These are phyloP conservation scores for Thinocorus orbignyianus DNA, from an alignment of 2,113 vertebrate species.

Conservation along the genomic window DNA sequence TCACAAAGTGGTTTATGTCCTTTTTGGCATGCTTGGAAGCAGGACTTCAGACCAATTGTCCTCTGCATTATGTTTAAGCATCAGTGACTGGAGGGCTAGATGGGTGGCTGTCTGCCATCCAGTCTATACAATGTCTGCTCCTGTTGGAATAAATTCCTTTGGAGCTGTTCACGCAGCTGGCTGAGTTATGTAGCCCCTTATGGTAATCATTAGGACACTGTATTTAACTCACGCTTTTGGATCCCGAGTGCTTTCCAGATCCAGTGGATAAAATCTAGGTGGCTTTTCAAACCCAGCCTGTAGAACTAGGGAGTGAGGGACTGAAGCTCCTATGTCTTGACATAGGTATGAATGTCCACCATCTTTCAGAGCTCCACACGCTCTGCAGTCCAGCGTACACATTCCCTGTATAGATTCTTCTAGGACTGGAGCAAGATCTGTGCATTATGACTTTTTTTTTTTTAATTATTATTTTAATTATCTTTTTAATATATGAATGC, in stretches of 20 bases:
- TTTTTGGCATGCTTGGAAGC: not conserved
- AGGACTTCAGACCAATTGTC: not conserved
- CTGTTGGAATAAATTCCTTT: not conserved
- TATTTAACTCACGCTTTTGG: not conserved
- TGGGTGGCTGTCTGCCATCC: not conserved
- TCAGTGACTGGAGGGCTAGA: not conserved
- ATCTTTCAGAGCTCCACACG: not conserved
- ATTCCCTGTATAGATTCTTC: not conserved
- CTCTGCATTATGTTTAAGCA: not conserved
- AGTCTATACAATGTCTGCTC: not conserved
- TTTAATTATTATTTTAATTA: no score
- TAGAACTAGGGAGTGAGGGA: not conserved
- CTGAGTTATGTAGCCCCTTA: not conserved
- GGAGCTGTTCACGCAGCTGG: not conserved
- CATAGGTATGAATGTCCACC: not conserved
- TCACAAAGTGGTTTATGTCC: not conserved
- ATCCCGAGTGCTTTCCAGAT: not conserved
- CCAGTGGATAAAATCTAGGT: not conserved
- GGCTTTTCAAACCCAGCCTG: not conserved
- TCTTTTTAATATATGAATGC: not conserved
- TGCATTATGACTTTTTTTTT: not conserved
- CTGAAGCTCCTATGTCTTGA: not conserved
- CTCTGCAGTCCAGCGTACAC: not conserved
- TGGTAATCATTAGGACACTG: not conserved
- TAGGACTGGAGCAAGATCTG: not conserved